These are phyloP conservation scores for Bos javanicus DNA, from an alignment of 2,113 vertebrate species.

Conservation along the genomic window DNA sequence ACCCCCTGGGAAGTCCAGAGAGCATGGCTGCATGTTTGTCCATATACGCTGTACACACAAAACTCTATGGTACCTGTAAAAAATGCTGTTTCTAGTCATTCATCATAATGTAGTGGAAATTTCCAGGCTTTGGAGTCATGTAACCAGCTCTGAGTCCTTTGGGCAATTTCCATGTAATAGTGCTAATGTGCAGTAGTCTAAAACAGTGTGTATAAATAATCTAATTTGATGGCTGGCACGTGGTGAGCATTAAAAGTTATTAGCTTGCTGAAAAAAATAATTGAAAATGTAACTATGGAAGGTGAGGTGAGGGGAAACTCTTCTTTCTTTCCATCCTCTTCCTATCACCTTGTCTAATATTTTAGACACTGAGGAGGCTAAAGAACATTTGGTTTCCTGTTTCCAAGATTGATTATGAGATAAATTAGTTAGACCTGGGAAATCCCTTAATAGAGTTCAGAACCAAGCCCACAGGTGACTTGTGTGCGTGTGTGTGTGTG, in stretches of 20 bases:
- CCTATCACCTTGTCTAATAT: neutral
- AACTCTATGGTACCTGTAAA: neutral
- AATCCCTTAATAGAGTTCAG: neutral
- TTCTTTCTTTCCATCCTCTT: neutral
- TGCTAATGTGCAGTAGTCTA: neutral
- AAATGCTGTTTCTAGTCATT: neutral
- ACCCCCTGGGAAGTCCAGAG: neutral
- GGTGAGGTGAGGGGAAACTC: neutral
- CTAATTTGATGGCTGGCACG: neutral
- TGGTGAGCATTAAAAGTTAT: neutral
- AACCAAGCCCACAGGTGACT: neutral
- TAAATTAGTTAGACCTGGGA: neutral
- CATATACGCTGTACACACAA: neutral
- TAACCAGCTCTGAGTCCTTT: neutral
- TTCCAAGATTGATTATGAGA: neutral
- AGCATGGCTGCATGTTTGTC: rapidly evolving
- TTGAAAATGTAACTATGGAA: neutral
- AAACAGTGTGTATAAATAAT: neutral
- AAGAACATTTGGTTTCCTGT: neutral
- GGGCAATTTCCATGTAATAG: neutral
- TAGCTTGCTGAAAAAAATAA: neutral
- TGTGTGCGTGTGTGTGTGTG: neutral
- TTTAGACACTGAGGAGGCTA: neutral
- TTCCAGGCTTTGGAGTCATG: neutral
- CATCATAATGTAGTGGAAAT: neutral